Conservation (phyloP, 2,797 vertebrate genomes). For the Avahi laniger region DNA sequence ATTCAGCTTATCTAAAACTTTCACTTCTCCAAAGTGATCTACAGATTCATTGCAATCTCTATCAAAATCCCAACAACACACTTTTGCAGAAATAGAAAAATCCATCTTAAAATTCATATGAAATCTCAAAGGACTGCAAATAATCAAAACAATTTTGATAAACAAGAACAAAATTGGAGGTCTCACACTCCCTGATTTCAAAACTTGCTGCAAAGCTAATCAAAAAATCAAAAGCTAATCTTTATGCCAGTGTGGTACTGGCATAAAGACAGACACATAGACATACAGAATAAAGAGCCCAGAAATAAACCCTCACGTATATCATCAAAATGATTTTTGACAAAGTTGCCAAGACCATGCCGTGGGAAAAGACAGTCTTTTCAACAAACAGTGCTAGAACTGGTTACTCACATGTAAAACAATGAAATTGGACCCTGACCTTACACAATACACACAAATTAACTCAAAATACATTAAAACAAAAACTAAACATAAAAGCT, state of each 20-base stretch:
- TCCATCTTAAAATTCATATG: slow-evolving; percentile 1
- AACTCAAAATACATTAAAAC: background rate
- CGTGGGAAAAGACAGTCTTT: background rate
- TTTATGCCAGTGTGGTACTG: background rate
- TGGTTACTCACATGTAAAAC: background rate
- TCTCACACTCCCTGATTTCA: slow-evolving; percentile 15
- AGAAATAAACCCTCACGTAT: slow-evolving; percentile 30
- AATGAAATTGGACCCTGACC: background rate
- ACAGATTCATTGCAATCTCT: background rate
- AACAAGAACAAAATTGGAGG: slow-evolving; percentile 15
- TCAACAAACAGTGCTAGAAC: background rate
- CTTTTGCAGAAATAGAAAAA: slow-evolving; percentile 11
- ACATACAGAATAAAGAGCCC: background rate
- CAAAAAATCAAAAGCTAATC: background rate
- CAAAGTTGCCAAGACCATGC: slow-evolving; percentile 17
- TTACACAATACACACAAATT: background rate
- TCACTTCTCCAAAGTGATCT: background rate
- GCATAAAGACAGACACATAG: slow-evolving; percentile 11
- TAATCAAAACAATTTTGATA: background rate
- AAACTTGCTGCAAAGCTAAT: slow-evolving; percentile 45
- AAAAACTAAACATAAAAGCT: background rate
- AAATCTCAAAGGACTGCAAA: background rate
- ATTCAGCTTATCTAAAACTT: background rate
- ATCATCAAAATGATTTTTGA: slow-evolving; percentile 39
- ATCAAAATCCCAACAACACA: background rate